phyloP scores from a whole-genome alignment of 2,797 vertebrate species.

The Paguma larvata region DNA sequence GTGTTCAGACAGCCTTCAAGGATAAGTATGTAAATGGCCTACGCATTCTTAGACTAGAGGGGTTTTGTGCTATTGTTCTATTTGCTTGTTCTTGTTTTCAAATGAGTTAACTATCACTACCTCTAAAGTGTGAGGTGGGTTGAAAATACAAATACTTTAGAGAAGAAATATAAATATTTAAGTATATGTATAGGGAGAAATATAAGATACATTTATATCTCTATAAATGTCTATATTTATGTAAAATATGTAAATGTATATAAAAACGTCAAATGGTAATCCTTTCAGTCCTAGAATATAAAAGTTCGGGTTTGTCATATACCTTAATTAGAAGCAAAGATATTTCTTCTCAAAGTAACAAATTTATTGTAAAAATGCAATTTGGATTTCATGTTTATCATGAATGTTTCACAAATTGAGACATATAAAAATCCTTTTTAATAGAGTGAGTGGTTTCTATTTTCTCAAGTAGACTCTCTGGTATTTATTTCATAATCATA shows the following conservation, averaged over 20 bases:
- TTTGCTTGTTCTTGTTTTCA: neutral
- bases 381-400: conserved; percentile 16
- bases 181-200: neutral
- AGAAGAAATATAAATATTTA: neutral
- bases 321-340: neutral
- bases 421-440: neutral
- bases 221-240: neutral
- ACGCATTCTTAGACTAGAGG: neutral
- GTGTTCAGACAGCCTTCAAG: neutral
- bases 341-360: conserved; percentile 17
- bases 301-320: neutral
- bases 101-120: neutral
- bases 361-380: conserved; percentile 9
- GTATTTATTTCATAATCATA: neutral
- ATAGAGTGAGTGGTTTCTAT: neutral
- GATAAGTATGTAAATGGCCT: neutral
- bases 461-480: neutral
- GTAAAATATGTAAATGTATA: neutral
- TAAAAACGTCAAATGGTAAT: neutral
- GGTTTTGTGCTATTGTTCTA: neutral
- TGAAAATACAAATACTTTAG: neutral
- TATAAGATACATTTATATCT: neutral
- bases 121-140: neutral
- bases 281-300: neutral
- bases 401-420: neutral